These are phyloP conservation scores for Gila orcuttii DNA, from an alignment of 2,113 vertebrate species.

Conservation along the genomic window DNA sequence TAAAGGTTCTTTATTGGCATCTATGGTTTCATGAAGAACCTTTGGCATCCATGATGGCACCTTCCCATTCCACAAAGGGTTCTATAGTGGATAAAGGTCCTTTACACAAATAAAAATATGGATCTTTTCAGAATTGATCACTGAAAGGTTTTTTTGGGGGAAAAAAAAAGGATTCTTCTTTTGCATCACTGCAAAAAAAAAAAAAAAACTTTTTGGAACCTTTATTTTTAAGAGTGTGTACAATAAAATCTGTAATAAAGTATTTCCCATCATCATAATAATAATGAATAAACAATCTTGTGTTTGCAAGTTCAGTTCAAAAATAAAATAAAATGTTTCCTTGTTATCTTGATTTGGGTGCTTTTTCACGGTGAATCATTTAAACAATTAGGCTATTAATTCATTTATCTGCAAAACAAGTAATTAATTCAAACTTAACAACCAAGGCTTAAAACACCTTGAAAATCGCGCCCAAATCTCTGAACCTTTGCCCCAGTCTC, in stretches of 20 bases:
- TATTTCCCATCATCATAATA: not conserved
- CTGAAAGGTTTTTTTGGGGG: no score
- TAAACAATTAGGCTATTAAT: not conserved
- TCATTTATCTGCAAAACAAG: not conserved
- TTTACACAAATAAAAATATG: no score
- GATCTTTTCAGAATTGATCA: no score
- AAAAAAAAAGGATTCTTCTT: no score
- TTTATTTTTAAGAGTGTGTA: not conserved
- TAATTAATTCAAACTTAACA: not conserved
- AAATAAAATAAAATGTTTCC: not conserved
- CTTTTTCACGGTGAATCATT: not conserved
- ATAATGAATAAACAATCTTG: not conserved
- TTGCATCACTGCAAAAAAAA: no score
- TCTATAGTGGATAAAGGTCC: no score
- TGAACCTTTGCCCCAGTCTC: slow-evolving; percentile 11
- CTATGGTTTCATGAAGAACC: no score
- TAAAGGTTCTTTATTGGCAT: no score
- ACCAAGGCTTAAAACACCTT: not conserved
- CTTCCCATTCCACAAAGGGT: no score
- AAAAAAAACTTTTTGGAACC: no score
- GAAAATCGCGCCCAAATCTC: not conserved
- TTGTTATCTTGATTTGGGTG: not conserved
- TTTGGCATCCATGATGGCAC: no score
- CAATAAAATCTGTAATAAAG: not conserved
- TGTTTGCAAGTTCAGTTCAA: not conserved